Evolutionary conservation across 2,797 vertebrate species (phyloP).

Genomic region (Neosilurus hyrtlii): DNA sequence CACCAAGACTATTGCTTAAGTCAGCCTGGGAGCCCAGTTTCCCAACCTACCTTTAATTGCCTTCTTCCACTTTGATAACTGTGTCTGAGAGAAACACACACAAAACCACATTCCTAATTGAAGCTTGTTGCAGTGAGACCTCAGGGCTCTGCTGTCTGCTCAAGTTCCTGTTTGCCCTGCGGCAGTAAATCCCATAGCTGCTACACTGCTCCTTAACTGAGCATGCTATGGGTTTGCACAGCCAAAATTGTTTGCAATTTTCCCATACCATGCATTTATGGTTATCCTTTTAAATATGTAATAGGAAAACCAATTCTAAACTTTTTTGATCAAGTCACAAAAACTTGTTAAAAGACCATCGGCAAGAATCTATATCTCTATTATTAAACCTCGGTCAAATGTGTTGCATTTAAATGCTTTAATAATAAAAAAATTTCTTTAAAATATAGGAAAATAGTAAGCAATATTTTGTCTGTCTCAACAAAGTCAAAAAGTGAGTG

Average conservation of each 20-base stretch:
- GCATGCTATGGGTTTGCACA: not conserved
- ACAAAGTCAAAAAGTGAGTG: too few relatives aligned
- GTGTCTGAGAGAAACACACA: conserved; percentile 28
- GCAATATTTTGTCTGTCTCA: too few relatives aligned
- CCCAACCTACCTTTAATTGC: conserved; percentile 26
- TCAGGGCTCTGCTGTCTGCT: conserved; percentile 5
- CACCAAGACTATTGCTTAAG: not conserved
- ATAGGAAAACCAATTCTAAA: not conserved
- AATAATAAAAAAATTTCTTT: not conserved
- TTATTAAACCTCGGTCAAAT: not conserved
- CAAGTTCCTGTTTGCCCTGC: not conserved
- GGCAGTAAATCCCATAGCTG: conserved; percentile 6
- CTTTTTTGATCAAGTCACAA: not conserved
- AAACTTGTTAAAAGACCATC: not conserved
- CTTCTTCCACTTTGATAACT: conserved; percentile 20
- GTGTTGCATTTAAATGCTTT: not conserved
- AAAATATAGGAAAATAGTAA: not conserved
- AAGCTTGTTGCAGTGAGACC: conserved; percentile 6
- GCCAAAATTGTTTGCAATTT: not conserved
- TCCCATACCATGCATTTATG: not conserved
- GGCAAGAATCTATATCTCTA: not conserved
- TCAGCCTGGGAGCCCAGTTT: conserved; percentile 24
- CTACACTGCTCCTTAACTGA: conserved; percentile 12
- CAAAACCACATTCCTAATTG: conserved; percentile 12
- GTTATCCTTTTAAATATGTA: not conserved